A percentile compares a stretch with the other conserved stretches of the same genome.
These are phyloP conservation scores for Hermatobates lingyangjiaoensis DNA, from an alignment of 1,140 invertebrate genomes.

Conservation along the genomic window DNA sequence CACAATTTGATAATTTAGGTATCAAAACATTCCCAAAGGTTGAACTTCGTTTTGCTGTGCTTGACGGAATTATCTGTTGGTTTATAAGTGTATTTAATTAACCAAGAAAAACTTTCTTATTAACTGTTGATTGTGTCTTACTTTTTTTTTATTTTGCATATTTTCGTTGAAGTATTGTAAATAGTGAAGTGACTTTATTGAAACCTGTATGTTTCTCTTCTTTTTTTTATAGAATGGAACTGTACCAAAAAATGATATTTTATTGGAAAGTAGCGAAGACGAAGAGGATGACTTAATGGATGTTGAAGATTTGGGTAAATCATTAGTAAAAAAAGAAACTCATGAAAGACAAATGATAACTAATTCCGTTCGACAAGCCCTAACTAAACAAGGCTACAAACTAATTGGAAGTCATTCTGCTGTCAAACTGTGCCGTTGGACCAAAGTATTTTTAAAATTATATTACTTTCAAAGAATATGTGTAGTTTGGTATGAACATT, in stretches of 20 bases:
- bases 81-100: not conserved
- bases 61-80: too few species aligned
- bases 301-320: constrained; percentile 33
- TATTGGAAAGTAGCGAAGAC: constrained; percentile 11
- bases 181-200: not conserved
- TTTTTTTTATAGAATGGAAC: not conserved
- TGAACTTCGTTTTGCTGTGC: too few species aligned
- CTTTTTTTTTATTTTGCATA: not conserved
- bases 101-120: not conserved
- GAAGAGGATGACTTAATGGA: constrained; percentile 20
- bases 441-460: constrained; percentile 37
- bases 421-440: constrained; percentile 45
- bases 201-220: not conserved
- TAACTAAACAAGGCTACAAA: constrained; percentile 43
- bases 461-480: too few species aligned
- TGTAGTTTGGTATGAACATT: too few species aligned
- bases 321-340: constrained; percentile 14
- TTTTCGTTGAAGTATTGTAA: not conserved
- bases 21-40: too few species aligned
- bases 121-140: not conserved
- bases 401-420: constrained; percentile 41
- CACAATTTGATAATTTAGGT: too few species aligned
- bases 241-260: not conserved
- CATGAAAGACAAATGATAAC: constrained; percentile 37
- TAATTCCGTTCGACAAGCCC: constrained; percentile 28